Conservation (phyloP, 2,888 invertebrate genomes). For the Xestia c-nigrum region DNA sequence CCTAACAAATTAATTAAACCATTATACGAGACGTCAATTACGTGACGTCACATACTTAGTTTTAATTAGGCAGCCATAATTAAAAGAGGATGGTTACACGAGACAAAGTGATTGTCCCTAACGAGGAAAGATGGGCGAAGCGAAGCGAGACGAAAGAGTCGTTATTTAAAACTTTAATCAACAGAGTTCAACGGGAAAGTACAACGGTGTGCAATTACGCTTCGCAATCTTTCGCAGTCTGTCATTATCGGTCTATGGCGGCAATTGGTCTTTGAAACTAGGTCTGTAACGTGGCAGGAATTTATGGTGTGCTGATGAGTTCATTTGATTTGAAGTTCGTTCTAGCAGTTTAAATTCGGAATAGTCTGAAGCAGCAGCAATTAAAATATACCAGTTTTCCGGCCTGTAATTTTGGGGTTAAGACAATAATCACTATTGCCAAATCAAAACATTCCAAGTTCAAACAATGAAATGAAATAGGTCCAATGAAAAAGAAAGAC, state of each 20-base stretch:
- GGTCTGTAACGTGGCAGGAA: neutral
- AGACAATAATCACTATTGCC: neutral
- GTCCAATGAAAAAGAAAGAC: neutral
- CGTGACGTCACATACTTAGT: conserved; percentile 41
- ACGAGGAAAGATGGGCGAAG: conserved; percentile 53
- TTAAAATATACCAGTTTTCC: neutral
- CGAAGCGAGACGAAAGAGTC: conserved; percentile 44
- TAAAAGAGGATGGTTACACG: conserved; percentile 58
- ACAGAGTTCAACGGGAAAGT: conserved; percentile 44
- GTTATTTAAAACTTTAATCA: conserved; percentile 64
- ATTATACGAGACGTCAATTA: conserved; percentile 14
- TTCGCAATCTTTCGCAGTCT: conserved; percentile 52
- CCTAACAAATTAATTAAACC: conserved; percentile 30
- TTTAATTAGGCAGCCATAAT: conserved; percentile 58
- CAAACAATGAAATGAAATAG: conserved; percentile 6
- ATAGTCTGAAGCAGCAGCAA: neutral
- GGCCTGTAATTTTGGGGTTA: neutral
- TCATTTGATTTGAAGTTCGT: neutral
- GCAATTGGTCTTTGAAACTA: conserved; percentile 33
- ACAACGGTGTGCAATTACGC: conserved; percentile 51
- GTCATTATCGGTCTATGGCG: conserved; percentile 42
- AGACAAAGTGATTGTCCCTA: conserved; percentile 56
- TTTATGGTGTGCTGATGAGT: neutral
- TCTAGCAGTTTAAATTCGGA: neutral
- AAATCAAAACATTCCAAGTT: neutral